phyloP scores from a whole-genome alignment of 2,797 vertebrate genomes.

The Malacoraja senta region DNA sequence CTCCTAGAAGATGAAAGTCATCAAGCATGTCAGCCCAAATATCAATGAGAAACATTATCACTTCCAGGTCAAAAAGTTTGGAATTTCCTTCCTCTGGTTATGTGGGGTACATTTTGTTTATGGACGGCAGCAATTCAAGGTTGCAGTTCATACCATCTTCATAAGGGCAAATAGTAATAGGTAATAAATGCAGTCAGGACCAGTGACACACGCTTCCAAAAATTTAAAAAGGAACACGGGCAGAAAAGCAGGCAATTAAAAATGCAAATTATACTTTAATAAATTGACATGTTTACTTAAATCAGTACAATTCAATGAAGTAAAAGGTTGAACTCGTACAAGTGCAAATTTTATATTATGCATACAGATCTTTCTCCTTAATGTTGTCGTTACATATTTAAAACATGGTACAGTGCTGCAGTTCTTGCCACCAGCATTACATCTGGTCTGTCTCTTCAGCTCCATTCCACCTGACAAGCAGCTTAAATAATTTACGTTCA shows the following conservation, averaged over 20 bases:
- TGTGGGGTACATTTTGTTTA: too few species aligned
- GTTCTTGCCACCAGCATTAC: conserved; percentile 29
- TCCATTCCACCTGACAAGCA: conserved; percentile 32
- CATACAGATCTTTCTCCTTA: background rate
- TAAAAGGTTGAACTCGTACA: background rate
- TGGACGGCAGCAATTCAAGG: too few species aligned
- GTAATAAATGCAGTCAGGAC: too few species aligned
- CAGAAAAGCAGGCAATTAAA: background rate
- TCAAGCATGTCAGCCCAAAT: too few species aligned
- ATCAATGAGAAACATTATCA: too few species aligned
- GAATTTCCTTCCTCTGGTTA: too few species aligned
- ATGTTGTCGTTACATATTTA: conserved; percentile 12
- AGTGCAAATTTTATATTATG: too few species aligned
- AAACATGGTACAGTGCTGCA: conserved; percentile 3
- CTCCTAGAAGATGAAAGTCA: too few species aligned
- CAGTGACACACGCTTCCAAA: too few species aligned
- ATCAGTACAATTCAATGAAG: background rate
- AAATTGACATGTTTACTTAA: background rate
- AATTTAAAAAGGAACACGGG: background rate
- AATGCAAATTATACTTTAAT: background rate
- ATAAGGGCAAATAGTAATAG: too few species aligned
- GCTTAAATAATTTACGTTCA: conserved; percentile 29
- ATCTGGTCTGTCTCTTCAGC: conserved; percentile 37
- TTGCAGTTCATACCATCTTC: too few species aligned
- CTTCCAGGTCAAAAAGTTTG: too few species aligned